These are phyloP conservation scores for Ormia ochracea DNA, from an alignment of 2,888 invertebrate species.

Conservation along the genomic window DNA sequence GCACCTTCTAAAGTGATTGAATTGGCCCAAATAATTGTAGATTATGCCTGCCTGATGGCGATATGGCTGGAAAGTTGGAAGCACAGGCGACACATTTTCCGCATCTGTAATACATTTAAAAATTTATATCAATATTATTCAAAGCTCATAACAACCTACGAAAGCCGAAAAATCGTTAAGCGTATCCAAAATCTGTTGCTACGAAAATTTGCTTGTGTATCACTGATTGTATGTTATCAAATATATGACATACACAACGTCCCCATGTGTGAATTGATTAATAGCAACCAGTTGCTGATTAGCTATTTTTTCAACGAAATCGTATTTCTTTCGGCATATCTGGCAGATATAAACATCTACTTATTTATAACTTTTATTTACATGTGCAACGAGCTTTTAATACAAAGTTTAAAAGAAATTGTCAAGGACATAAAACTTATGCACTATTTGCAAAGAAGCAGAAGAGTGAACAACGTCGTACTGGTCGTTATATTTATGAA, in stretches of 20 bases:
- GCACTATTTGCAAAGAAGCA: neutral
- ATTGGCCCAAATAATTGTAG: neutral
- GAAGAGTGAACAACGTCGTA: neutral
- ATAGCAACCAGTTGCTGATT: neutral
- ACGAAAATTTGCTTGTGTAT: neutral
- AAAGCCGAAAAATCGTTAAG: neutral
- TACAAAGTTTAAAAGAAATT: constrained; percentile 5
- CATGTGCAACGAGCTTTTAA: constrained; percentile 19
- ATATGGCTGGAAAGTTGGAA: constrained; percentile 11
- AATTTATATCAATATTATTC: neutral
- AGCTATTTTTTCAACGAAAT: neutral
- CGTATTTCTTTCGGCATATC: neutral
- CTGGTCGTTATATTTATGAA: neutral
- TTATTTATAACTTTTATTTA: constrained; percentile 3
- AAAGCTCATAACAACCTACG: neutral
- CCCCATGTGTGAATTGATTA: neutral
- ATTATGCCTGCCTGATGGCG: neutral
- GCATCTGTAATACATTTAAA: neutral
- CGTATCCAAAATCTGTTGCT: neutral
- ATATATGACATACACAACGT: neutral
- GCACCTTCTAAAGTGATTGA: neutral
- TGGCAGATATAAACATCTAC: neutral
- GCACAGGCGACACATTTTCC: neutral
- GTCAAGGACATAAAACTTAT: constrained; percentile 35
- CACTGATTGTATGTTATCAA: neutral